Conservation (phyloP, 2,113 vertebrate genomes). For the Rhinolophus sinicus region DNA sequence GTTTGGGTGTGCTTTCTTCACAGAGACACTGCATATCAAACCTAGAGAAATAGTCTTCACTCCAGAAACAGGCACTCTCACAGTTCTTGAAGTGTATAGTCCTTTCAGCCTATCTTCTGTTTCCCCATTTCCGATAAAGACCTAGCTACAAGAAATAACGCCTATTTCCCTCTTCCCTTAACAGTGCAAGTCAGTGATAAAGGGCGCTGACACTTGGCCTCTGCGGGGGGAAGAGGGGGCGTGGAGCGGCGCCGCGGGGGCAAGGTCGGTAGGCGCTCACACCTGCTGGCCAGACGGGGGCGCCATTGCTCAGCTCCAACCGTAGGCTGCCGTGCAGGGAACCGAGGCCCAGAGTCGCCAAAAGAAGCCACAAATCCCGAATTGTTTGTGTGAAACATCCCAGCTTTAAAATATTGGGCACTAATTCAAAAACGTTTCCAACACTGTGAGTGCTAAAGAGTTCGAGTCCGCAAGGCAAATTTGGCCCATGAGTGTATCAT, state of each 20-base stretch:
- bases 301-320: neutral
- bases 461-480: neutral
- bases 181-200: neutral
- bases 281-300: neutral
- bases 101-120: neutral
- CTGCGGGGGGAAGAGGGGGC: neutral
- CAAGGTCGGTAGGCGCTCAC: neutral
- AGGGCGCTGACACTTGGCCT: neutral
- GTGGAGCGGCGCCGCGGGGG: no score
- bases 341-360: neutral
- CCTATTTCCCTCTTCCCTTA: neutral
- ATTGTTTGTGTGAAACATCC: neutral
- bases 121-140: slow-evolving; percentile 36
- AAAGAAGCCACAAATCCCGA: neutral
- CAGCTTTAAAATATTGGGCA: neutral
- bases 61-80: neutral
- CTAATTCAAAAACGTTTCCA: slow-evolving; percentile 15
- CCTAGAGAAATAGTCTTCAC: neutral
- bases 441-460: neutral
- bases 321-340: neutral
- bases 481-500: fast-evolving
- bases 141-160: neutral
- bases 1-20: neutral
- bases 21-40: neutral
- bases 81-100: neutral